Evolutionary conservation across 2,113 vertebrate species (phyloP).

Genomic region (Eonycteris spelaea): DNA sequence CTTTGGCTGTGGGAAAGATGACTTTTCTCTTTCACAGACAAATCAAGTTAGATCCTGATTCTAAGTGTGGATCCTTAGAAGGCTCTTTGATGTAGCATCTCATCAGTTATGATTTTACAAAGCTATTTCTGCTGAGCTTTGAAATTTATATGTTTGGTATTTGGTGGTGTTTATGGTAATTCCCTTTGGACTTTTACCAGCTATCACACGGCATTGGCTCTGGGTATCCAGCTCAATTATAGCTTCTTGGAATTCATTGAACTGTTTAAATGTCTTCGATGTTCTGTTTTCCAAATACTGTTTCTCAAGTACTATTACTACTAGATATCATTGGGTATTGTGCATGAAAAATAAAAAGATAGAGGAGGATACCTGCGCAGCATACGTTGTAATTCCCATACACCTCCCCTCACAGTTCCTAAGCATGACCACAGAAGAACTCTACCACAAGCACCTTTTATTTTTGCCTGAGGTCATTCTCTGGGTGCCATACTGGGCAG

Average conservation of each 20-base stretch:
- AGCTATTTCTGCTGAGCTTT: constrained; percentile 40
- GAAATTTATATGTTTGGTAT: constrained; percentile 49
- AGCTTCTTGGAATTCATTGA: constrained; percentile 16
- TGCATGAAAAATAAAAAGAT: neutral
- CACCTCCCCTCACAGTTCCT: neutral
- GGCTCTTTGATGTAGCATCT: neutral
- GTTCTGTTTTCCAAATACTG: neutral
- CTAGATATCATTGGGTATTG: neutral
- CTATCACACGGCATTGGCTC: neutral
- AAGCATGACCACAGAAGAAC: accelerated
- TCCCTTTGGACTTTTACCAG: constrained; percentile 32
- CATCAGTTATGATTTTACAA: neutral
- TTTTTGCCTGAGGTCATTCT: neutral
- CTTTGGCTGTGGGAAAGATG: constrained; percentile 13
- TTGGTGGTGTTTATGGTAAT: constrained; percentile 43
- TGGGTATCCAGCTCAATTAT: neutral
- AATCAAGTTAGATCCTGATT: constrained; percentile 1
- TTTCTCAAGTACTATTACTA: neutral
- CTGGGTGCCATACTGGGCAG: neutral
- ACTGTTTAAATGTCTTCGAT: neutral
- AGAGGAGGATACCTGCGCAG: neutral
- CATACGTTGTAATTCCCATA: no score
- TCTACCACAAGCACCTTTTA: neutral
- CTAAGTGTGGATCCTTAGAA: neutral
- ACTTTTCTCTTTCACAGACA: neutral